Evolutionary conservation across 2,888 invertebrate species (phyloP), one percentile per base, ranked within the genome.

Genomic region (Galerucella calmariensis): DNA sequence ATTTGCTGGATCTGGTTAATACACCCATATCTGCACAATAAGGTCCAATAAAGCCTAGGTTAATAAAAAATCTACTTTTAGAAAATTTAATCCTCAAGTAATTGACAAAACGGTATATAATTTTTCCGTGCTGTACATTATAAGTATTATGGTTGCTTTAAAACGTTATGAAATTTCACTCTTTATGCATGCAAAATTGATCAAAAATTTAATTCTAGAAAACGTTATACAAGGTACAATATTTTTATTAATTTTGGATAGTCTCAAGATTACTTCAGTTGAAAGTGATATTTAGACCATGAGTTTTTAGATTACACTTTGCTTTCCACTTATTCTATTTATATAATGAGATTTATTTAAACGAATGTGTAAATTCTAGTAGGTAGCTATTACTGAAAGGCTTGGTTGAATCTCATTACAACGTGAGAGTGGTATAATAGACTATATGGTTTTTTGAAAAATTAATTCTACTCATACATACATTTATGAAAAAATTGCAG

Each of bases 111-210:
- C 16, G 20, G 11, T 6, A 14, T 14, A n/a, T 51, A 51, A n/a
- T 51, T 51, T 51, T 51, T 51, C 51, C n/a, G n/a, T 51, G 51
- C 51, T 51, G 51, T 51, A 48, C 48, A 48, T 48, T 48, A 4
- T 48, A 51, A n/a, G n/a, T n/a, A 51, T 14, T 51, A 51, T 16
- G 14, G n/a, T 51, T n/a, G 51, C 51, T n/a, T 51, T n/a, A n/a
- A 51, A 8, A n/a, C 51, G 8, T 14, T 51, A n/a, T n/a, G n/a
- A 51, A 51, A n/a, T 51, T 20, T 56, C 56, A 56, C 56, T 56
- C 16, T 56, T 56, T 56, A 56, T 56, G 56, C 56, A 56, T 20
- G 56, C 56, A 56, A 56, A n/a, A n/a, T 53, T 53, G 53, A 53
- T 53, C 4, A 48, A 41, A 46, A 2, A 46, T 10, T 46, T 11